Conservation (phyloP, 2,113 vertebrate species). For the Pelodiscus sinensis region DNA sequence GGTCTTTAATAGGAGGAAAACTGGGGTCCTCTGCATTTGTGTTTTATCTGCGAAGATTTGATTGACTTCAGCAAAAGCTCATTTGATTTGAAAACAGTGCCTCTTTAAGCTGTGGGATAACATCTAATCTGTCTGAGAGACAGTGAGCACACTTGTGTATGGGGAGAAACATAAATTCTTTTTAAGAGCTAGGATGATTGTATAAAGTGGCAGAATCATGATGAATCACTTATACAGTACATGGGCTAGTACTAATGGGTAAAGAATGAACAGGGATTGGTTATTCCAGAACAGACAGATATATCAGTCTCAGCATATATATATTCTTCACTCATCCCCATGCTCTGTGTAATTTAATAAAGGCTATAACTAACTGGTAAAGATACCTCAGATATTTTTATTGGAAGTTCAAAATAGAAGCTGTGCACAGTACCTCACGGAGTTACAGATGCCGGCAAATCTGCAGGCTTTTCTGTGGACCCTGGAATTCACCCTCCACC, state of each 20-base stretch:
- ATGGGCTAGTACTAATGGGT: neutral
- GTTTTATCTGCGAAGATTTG: neutral
- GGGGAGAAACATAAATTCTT: neutral
- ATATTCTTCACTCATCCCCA: neutral
- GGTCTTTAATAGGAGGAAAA: neutral
- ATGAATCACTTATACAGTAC: neutral
- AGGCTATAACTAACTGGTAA: neutral
- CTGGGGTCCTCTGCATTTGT: neutral
- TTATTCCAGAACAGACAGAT: neutral
- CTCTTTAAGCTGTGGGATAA: neutral
- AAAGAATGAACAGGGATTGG: slow-evolving; percentile 13
- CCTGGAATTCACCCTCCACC: no score
- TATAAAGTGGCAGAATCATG: neutral
- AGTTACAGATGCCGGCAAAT: no score
- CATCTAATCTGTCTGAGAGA: neutral
- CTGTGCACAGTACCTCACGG: no score
- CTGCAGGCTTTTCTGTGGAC: no score
- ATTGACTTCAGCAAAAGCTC: neutral
- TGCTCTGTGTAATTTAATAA: neutral
- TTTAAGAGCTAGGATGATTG: neutral
- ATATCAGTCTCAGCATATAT: neutral
- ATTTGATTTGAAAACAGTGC: neutral
- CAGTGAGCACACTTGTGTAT: neutral
- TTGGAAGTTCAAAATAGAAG: no score
- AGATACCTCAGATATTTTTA: neutral